Base-by-base conservation (phyloP, 2,797 vertebrate species). In the Sebastes nivosus region DNA sequence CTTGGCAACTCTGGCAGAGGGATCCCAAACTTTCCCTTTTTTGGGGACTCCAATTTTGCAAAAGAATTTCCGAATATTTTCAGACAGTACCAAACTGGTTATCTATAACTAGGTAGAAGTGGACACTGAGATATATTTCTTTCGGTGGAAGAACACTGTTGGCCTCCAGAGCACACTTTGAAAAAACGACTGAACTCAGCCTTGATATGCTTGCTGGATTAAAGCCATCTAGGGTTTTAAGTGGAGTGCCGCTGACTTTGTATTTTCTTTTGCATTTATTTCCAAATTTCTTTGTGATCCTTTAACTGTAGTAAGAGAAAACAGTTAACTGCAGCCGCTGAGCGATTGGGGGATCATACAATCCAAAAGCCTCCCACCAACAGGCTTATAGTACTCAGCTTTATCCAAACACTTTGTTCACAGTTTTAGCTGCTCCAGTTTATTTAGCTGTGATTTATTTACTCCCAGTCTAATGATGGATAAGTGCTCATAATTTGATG, bases 401-500 rank as follows among this genome's bases (percentile, higher is more conserved):
- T 61, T 60, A 63, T 67, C 79, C 13, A 29, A 76, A 63, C 64
- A 67, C 52, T 57, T 64, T 68, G 42, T 63, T 74, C 71, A 29
- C 18, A 3, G 4, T 42, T 76, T 38, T 54, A 59, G 27, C 75
- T 60, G 12, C 27, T 30, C 16, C 6, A 7, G 12, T 76, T 77
- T 57, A 9, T 20, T 42, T 14, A 25, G 63, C 69, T 75, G 38
- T 75, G 75, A 79, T 81, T 70, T 72, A 77, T 78, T 67, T 50
- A 24, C 36, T 42, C 32, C 18, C 54, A 32, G 54, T 54, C 34
- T 78, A 70, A 89, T 83, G 80, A 83, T 69, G 55, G 70, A 80
- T 78, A 81, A 85, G 67, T 73, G 60, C 38, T 77, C 68, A 67
- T 83, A 66, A 85, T 85, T 63, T 60, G 55, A 70, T 42, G 38